A percentile compares a stretch with the other conserved stretches of the same genome.
Conservation (phyloP, 2,113 vertebrate species). For the Chaenogobius annularis region DNA sequence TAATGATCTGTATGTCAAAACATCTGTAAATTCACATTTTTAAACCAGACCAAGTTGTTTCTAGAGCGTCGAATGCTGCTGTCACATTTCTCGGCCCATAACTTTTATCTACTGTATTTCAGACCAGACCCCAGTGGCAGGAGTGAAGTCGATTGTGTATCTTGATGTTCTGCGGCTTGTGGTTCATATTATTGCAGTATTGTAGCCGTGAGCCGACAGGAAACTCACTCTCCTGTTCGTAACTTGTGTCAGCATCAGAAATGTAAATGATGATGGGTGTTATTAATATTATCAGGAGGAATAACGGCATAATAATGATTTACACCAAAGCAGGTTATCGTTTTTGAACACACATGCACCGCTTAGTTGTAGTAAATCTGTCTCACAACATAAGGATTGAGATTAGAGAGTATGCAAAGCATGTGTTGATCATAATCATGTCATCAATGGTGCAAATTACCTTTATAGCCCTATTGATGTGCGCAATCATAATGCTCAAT, state of each 20-base stretch:
- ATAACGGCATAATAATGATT: background rate
- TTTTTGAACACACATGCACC: too few relatives aligned
- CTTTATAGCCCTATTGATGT: background rate
- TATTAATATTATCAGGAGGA: background rate
- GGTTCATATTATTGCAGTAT: background rate
- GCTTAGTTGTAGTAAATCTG: too few relatives aligned
- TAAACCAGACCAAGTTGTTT: slow-evolving; percentile 17
- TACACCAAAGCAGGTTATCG: background rate
- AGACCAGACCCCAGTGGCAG: background rate
- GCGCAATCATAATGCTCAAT: too few relatives aligned
- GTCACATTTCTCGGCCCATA: background rate
- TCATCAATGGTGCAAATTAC: too few relatives aligned
- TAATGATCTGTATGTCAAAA: slow-evolving; percentile 36
- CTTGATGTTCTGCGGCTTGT: background rate
- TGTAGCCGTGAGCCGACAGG: background rate
- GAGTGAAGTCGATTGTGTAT: background rate
- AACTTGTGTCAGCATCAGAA: background rate
- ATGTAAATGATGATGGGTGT: background rate
- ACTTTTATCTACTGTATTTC: background rate
- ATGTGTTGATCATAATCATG: too few relatives aligned
- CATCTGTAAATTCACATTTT: slow-evolving; percentile 31
- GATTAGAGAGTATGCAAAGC: too few relatives aligned
- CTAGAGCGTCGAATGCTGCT: background rate
- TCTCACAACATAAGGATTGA: too few relatives aligned
- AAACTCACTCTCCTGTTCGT: background rate